Base-by-base conservation (phyloP, 2,888 invertebrate genomes). In the Pteria penguin region DNA sequence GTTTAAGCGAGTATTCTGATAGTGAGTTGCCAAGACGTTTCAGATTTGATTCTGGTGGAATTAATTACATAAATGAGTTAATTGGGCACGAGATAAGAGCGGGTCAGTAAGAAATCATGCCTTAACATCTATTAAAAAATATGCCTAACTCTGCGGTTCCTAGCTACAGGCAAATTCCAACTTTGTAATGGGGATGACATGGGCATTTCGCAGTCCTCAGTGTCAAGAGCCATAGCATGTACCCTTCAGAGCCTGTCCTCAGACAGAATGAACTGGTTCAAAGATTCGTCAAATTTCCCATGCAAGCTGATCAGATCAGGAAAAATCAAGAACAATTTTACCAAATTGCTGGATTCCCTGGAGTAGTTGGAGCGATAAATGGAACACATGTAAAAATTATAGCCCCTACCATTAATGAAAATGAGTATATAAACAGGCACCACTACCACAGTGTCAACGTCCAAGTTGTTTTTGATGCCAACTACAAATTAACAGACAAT, bases 261-360 rank as follows among this genome's bases (percentile, higher is more conserved):
- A n/a, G n/a, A n/a, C n/a, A n/a, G n/a, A n/a, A n/a, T n/a, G n/a
- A n/a, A n/a, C n/a, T n/a, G n/a, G n/a, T n/a, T n/a, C n/a, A n/a
- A n/a, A n/a, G n/a, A n/a, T n/a, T n/a, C n/a, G n/a, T 60, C 29
- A 60, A 60, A 27, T 60, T 29, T 27, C 60, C 60, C 14, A 60
- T 22, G 18, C n/a, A 18, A 8, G 29, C 60, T 22, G 31, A 60
- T 60, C 29, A 11, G 18, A 60, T 60, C n/a, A 11, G 60, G 18
- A 22, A 18, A 14, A 55, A 55, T 18, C 55, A 55, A 26, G 55
- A 55, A 55, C 55, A 26, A 5, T 55, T 55, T 55, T 55, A 24
- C 26, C 55, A 55, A 18, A 27, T 60, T 31, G 31, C 31, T 14
- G 76, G 76, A 18, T 72, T 54, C 58, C 62, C 71, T 18, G 76